Evolutionary conservation across 2,888 invertebrate genomes (phyloP).

Genomic region (Perdita meconis): DNA sequence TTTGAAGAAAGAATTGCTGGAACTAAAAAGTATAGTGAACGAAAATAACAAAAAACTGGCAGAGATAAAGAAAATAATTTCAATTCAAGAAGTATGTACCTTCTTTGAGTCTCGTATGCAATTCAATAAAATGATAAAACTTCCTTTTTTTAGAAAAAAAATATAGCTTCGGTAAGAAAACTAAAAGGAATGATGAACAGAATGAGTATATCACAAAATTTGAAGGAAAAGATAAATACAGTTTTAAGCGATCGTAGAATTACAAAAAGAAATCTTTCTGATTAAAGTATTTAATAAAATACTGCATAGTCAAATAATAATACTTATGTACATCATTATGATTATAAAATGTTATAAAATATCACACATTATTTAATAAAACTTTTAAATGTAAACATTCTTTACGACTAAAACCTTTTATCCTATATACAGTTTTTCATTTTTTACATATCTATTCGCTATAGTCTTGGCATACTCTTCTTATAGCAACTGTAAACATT

Average conservation of each 20-base stretch:
- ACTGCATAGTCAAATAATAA: not conserved
- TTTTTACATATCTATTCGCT: conserved; percentile 11
- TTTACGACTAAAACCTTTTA: not conserved
- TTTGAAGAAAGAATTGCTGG: conserved; percentile 37
- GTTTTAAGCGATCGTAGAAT: conserved; percentile 29
- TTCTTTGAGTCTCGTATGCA: conserved; percentile 16
- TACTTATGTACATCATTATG: not conserved
- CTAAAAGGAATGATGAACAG: conserved; percentile 43
- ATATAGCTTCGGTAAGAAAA: conserved; percentile 41
- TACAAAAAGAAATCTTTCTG: not conserved
- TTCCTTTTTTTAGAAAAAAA: conserved; percentile 63
- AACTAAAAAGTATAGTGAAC: conserved; percentile 25
- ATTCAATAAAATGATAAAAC: no score
- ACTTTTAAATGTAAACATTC: not conserved
- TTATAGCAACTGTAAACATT: conserved; percentile 42
- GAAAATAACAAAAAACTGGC: conserved; percentile 42
- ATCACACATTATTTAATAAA: conserved; percentile 13
- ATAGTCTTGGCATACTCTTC: conserved; percentile 20
- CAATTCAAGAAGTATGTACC: conserved; percentile 50
- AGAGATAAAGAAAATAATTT: conserved; percentile 39
- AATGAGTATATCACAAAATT: conserved; percentile 25
- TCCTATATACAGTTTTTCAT: not conserved
- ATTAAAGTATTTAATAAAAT: conserved; percentile 4
- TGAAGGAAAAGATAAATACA: conserved; percentile 32
- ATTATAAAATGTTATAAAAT: not conserved